These are phyloP conservation scores for Paracyclopina nana DNA, from an alignment of 1,140 invertebrate species.

Conservation along the genomic window DNA sequence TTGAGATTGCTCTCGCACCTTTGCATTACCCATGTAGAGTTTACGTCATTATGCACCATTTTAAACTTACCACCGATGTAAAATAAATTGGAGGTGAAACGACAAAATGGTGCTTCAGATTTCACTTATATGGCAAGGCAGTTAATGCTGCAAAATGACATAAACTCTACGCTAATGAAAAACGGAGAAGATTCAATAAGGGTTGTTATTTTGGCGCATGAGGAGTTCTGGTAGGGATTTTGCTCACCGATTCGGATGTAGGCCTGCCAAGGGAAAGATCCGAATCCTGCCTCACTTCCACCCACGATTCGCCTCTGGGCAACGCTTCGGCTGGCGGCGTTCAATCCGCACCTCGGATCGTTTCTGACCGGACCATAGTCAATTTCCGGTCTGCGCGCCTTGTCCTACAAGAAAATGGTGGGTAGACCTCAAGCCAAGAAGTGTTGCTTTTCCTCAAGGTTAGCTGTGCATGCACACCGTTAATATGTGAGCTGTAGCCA, in stretches of 20 bases:
- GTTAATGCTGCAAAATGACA: too few species aligned
- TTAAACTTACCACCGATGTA: too few species aligned
- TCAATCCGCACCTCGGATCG: constrained; percentile 62
- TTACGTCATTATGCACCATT: too few species aligned
- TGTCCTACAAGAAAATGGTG: constrained; percentile 13
- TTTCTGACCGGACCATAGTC: constrained; percentile 46
- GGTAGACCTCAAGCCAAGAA: background rate
- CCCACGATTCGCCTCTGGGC: constrained; percentile 75
- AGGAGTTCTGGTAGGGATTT: constrained; percentile 7
- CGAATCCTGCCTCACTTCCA: constrained; percentile 77
- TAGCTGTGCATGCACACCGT: background rate
- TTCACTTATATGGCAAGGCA: too few species aligned
- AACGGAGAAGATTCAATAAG: too few species aligned
- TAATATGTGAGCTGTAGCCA: background rate
- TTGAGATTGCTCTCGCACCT: too few species aligned
- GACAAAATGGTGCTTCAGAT: too few species aligned
- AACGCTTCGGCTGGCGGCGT: constrained; percentile 47
- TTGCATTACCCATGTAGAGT: too few species aligned
- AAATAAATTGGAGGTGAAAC: too few species aligned
- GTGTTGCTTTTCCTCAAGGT: background rate
- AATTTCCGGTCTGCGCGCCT: constrained; percentile 21
- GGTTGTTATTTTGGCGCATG: too few species aligned
- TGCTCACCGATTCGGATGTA: constrained; percentile 49
- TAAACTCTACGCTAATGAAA: too few species aligned
- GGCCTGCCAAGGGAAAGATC: constrained; percentile 78